A percentile compares a stretch with the other conserved stretches of the same genome.
Conservation (phyloP, 2,113 vertebrate species). For the human region DNA sequence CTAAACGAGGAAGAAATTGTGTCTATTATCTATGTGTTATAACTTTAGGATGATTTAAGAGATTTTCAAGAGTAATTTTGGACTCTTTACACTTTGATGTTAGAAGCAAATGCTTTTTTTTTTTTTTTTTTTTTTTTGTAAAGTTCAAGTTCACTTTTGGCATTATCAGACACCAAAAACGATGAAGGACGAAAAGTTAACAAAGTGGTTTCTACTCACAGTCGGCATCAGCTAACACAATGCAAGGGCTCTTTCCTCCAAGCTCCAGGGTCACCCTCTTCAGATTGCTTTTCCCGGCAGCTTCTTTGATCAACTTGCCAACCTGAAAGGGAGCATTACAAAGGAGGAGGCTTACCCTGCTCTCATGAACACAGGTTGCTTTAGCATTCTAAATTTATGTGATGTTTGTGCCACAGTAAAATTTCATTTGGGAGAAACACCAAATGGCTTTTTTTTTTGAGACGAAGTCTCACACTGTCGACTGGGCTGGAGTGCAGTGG, state of each 20-base stretch:
- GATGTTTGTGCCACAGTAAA: neutral
- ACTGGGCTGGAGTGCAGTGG: too few species aligned
- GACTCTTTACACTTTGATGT: neutral
- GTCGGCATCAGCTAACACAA: conserved; percentile 93
- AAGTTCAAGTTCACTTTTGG: neutral
- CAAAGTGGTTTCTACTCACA: conserved; percentile 83
- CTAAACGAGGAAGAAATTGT: neutral
- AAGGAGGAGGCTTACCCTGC: neutral
- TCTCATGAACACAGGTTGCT: neutral
- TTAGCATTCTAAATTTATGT: neutral
- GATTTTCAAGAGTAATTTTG: neutral
- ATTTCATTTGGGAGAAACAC: neutral
- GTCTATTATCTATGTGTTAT: neutral
- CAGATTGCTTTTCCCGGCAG: conserved; percentile 92
- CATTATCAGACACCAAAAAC: neutral
- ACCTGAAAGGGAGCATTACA: conserved; percentile 83
- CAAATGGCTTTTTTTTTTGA: neutral
- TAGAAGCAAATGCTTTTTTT: neutral
- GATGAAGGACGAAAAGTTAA: neutral
- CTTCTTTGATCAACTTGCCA: conserved; percentile 92
- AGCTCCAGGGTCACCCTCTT: conserved; percentile 94
- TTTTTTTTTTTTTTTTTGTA: neutral
- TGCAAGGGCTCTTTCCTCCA: conserved; percentile 93
- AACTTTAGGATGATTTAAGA: neutral
- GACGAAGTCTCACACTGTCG: too few species aligned